Percentiles rank a stretch among this genome's conserved stretches.
These are phyloP conservation scores for Irena cyanogastra DNA, from an alignment of 2,113 vertebrate species.

Conservation along the genomic window DNA sequence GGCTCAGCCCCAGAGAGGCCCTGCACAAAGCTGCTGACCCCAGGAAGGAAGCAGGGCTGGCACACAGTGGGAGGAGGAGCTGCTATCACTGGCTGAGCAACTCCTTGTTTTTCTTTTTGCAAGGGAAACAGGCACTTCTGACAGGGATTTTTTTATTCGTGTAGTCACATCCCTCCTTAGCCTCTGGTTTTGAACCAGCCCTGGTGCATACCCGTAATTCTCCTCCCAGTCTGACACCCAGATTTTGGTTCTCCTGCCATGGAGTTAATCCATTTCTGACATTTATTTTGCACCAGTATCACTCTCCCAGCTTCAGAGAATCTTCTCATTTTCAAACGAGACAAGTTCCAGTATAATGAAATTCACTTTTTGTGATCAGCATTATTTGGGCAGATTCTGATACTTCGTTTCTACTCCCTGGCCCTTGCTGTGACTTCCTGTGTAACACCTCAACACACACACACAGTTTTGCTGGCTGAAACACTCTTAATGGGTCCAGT, in stretches of 20 bases:
- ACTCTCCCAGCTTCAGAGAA: not conserved
- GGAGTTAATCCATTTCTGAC: not conserved
- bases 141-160: not conserved
- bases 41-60: not conserved
- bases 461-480: not conserved
- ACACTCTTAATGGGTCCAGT: not conserved
- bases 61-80: not conserved
- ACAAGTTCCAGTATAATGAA: not conserved
- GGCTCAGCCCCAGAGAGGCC: not conserved
- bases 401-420: not conserved
- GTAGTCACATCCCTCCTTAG: not conserved
- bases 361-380: not conserved
- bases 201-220: rapidly evolving
- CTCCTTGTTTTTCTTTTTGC: not conserved
- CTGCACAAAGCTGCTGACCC: not conserved
- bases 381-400: not conserved
- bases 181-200: not conserved
- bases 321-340: not conserved
- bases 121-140: not conserved
- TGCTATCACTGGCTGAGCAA: not conserved
- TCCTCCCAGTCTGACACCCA: not conserved
- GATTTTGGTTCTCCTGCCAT: not conserved
- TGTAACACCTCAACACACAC: not conserved
- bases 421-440: not conserved
- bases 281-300: not conserved